Percentiles rank a stretch among this genome's conserved stretches.
phyloP scores from a whole-genome alignment of 2,888 invertebrate species.

The Xestoiulus laeticollis region DNA sequence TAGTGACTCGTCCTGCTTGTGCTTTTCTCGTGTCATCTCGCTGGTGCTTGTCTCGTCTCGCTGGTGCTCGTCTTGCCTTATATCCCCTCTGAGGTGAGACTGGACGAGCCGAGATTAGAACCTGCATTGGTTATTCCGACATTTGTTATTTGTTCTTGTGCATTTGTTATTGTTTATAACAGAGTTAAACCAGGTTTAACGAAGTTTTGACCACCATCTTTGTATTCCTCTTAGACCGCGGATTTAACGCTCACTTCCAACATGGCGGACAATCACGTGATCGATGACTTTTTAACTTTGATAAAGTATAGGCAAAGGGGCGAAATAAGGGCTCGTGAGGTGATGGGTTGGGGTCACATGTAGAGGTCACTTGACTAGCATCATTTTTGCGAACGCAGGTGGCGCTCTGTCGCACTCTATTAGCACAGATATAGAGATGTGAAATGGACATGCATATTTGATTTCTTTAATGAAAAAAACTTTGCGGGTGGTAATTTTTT shows the following conservation, averaged over 20 bases:
- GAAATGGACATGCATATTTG: neutral
- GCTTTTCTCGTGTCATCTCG: too few species aligned
- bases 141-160: too few species aligned
- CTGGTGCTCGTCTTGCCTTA: too few species aligned
- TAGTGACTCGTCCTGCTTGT: too few species aligned
- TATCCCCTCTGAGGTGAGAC: too few species aligned
- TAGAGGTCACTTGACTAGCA: constrained; percentile 4
- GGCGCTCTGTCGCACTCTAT: neutral
- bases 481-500: neutral
- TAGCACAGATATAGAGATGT: neutral
- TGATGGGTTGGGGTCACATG: neutral
- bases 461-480: neutral
- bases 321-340: too few species aligned
- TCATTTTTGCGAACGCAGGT: neutral
- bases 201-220: neutral
- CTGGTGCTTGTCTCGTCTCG: too few species aligned
- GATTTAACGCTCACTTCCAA: neutral
- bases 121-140: too few species aligned
- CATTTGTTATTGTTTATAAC: too few species aligned
- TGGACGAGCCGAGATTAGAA: too few species aligned
- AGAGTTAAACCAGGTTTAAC: neutral
- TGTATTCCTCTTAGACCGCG: neutral
- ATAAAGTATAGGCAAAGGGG: neutral
- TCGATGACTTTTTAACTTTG: neutral
- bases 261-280: neutral